phyloP scores from a whole-genome alignment of 1,140 invertebrate genomes.

The Penaeus chinensis region DNA sequence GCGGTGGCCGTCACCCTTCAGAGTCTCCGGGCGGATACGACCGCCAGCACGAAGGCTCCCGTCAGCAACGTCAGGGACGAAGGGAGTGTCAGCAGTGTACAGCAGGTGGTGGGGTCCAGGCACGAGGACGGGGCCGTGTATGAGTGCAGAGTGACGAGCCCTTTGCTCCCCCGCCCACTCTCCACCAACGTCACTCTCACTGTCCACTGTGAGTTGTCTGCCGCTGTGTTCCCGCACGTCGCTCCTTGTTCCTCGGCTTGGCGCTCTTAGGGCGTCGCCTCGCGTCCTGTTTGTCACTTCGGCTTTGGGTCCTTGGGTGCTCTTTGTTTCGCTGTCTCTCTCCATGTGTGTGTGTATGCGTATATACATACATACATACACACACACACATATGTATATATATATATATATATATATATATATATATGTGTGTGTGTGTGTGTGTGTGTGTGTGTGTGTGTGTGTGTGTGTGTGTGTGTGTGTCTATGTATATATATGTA shows the following conservation, averaged over 20 bases:
- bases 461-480: too few species aligned
- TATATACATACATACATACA: background rate
- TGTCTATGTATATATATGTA: too few species aligned
- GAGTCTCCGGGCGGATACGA: background rate
- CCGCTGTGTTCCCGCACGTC: background rate
- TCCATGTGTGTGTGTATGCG: background rate
- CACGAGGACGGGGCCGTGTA: conserved; percentile 31
- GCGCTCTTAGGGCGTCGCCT: background rate
- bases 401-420: too few species aligned
- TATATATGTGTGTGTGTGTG: too few species aligned
- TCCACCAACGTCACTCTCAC: conserved; percentile 15
- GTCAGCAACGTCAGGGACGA: background rate
- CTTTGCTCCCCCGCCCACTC: background rate
- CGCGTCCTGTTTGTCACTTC: too few species aligned
- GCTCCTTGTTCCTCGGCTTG: background rate
- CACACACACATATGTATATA: too few species aligned
- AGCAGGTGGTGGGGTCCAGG: conserved; percentile 23
- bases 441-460: too few species aligned
- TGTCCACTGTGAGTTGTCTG: background rate
- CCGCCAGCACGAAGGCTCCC: background rate
- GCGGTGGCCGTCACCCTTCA: conserved; percentile 75
- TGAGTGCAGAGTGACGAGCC: background rate
- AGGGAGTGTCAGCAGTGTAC: conserved; percentile 2
- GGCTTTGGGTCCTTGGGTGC: too few species aligned
- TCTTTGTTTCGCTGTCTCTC: too few species aligned